Conservation (phyloP, 2,888 invertebrate species). For the Sarcophaga variegata region DNA sequence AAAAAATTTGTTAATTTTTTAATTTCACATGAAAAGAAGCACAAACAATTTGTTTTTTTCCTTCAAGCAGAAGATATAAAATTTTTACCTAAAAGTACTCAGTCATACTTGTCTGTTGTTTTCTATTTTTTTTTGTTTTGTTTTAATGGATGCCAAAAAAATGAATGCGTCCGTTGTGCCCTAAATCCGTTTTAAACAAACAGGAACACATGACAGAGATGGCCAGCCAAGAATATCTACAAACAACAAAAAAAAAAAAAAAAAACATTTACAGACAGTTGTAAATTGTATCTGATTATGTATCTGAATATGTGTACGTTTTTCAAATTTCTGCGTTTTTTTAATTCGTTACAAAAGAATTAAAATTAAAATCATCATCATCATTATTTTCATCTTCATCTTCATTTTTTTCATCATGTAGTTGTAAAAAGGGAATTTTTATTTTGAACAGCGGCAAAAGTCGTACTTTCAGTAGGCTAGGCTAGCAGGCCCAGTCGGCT, state of each 20-base stretch:
- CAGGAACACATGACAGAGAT: slow-evolving; percentile 68
- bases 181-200: slow-evolving; percentile 70
- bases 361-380: neutral
- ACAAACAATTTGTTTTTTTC: neutral
- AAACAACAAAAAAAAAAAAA: neutral
- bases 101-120: slow-evolving; percentile 38
- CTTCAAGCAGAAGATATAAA: slow-evolving; percentile 36
- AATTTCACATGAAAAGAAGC: neutral
- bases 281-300: slow-evolving; percentile 6
- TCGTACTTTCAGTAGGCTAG: no score
- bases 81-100: slow-evolving; percentile 18
- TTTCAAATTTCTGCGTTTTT: neutral
- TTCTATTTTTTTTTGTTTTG: no score
- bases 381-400: no score
- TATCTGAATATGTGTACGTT: neutral
- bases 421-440: no score
- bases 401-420: no score
- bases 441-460: no score
- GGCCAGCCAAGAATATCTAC: slow-evolving; percentile 60
- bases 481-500: no score
- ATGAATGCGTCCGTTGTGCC: slow-evolving; percentile 62
- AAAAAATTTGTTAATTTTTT: neutral
- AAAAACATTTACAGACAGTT: slow-evolving; percentile 26
- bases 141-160: slow-evolving; percentile 40
- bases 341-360: neutral